These are phyloP conservation scores for Pseudorectes ferrugineus DNA, from an alignment of 2,113 vertebrate genomes.

Conservation along the genomic window DNA sequence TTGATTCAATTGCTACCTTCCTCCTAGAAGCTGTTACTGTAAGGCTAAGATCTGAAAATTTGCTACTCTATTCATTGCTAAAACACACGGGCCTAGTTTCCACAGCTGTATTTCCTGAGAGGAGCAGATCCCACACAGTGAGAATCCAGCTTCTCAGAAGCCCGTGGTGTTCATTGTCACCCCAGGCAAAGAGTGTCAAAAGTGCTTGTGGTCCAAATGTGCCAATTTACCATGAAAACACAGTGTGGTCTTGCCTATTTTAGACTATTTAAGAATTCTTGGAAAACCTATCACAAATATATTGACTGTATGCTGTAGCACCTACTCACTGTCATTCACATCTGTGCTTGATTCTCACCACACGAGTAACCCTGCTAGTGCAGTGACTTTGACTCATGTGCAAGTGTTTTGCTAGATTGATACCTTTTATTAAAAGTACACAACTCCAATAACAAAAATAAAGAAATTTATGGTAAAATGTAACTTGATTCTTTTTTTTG, in stretches of 20 bases:
- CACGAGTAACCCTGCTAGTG: not conserved
- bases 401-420: constrained; percentile 25
- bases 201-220: not conserved
- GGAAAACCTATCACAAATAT: not conserved
- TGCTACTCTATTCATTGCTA: not conserved
- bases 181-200: not conserved
- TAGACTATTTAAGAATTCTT: not conserved
- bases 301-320: constrained; percentile 5
- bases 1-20: constrained; percentile 35
- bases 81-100: not conserved
- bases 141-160: not conserved
- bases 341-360: constrained; percentile 29
- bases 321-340: constrained; percentile 18
- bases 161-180: not conserved
- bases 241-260: not conserved
- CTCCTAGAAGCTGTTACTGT: constrained; percentile 2
- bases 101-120: not conserved
- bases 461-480: constrained; percentile 50
- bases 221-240: not conserved
- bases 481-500: not conserved
- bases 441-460: constrained; percentile 37
- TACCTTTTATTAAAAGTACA: constrained; percentile 53
- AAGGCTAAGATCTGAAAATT: constrained; percentile 7
- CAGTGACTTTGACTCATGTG: constrained; percentile 1
- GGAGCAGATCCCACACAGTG: not conserved